Evolutionary conservation across 2,113 vertebrate genomes (phyloP).

Genomic region (Apus apus): DNA sequence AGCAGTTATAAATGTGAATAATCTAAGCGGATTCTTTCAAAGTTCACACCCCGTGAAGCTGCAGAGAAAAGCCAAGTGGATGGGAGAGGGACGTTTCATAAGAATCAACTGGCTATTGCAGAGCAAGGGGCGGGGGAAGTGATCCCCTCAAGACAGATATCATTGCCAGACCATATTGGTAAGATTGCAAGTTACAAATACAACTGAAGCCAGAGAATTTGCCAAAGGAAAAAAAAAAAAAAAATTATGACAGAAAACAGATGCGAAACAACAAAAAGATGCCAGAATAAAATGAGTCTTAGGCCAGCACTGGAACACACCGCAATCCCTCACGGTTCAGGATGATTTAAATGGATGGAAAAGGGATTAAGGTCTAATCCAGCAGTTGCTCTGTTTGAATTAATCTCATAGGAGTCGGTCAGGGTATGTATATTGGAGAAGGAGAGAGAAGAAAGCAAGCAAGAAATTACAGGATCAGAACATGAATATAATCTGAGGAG

Average conservation of each 20-base stretch:
- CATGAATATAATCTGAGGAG: background rate
- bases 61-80: background rate
- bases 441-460: background rate
- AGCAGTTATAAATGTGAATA: background rate
- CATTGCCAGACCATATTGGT: conserved; percentile 12
- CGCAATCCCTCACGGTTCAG: background rate
- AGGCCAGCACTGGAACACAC: background rate
- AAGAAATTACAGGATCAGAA: background rate
- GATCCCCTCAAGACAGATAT: conserved; percentile 8
- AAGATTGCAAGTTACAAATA: background rate
- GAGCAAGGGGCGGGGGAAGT: background rate
- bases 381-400: conserved; percentile 37
- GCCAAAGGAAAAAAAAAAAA: background rate
- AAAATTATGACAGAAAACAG: background rate
- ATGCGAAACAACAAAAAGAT: conserved; percentile 35
- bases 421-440: background rate
- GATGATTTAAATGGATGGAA: conserved; percentile 55
- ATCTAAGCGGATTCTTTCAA: background rate
- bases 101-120: background rate
- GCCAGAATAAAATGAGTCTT: conserved; percentile 25
- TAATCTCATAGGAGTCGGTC: conserved; percentile 28
- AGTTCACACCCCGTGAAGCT: background rate
- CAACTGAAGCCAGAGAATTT: background rate
- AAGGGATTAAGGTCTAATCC: conserved; percentile 53
- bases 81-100: background rate